A percentile compares a stretch with the other conserved stretches of the same genome.
Evolutionary conservation across 2,888 invertebrate genomes (phyloP).

Genomic region (Drosophila greeni): DNA sequence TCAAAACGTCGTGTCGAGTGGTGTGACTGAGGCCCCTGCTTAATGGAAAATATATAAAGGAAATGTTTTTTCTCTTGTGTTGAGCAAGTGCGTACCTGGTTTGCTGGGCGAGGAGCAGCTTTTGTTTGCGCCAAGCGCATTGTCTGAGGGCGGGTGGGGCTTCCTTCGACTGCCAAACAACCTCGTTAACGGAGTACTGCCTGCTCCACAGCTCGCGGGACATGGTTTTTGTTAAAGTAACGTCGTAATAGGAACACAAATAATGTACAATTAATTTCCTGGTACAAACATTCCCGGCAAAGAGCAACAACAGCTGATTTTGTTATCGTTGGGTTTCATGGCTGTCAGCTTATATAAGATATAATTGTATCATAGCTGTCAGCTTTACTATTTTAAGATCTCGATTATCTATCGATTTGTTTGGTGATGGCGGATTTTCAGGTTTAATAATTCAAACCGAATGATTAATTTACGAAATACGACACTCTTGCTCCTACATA

Average conservation of each 20-base stretch:
- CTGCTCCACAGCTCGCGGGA: slow-evolving; percentile 6
- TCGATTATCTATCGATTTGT: background rate
- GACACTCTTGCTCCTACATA: too few species aligned
- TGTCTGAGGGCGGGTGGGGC: slow-evolving; percentile 21
- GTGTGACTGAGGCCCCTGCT: slow-evolving; percentile 32
- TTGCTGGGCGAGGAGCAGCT: slow-evolving; percentile 49
- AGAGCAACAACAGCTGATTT: background rate
- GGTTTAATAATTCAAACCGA: background rate
- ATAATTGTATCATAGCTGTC: slow-evolving; percentile 1
- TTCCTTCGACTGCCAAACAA: slow-evolving; percentile 8
- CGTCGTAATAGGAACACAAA: background rate
- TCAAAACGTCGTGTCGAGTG: slow-evolving; percentile 5
- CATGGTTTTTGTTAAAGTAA: slow-evolving; percentile 18
- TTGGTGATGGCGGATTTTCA: background rate
- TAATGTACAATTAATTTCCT: background rate
- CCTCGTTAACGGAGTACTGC: slow-evolving; percentile 36
- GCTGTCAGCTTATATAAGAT: background rate
- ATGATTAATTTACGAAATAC: too few species aligned
- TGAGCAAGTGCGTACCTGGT: slow-evolving; percentile 35
- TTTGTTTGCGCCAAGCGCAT: slow-evolving; percentile 62
- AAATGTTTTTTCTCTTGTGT: too few species aligned
- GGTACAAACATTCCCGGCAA: slow-evolving; percentile 1
- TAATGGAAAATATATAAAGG: background rate
- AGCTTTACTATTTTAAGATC: background rate
- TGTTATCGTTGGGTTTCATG: background rate